Evolutionary conservation across 2,888 invertebrate species (phyloP).

Genomic region (Andrena dorsata): DNA sequence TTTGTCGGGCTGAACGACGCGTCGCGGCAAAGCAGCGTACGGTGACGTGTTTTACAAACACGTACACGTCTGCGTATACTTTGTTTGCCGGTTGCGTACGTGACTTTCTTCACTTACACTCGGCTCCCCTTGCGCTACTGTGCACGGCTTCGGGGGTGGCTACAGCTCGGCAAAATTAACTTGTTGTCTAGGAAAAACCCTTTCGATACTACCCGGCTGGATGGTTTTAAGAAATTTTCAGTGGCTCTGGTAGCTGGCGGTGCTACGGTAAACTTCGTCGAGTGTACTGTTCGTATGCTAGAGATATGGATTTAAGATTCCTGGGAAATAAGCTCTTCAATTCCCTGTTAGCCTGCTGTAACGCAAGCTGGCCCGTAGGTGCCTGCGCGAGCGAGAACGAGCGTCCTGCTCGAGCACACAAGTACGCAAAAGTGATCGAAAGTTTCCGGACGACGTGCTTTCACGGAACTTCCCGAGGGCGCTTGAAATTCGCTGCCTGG

Average conservation of each 20-base stretch:
- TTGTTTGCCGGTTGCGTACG: conserved; percentile 17
- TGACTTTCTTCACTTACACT: neutral
- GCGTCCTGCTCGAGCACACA: neutral
- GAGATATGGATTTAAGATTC: too few relatives aligned
- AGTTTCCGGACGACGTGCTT: conserved; percentile 16
- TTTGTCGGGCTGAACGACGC: conserved; percentile 39
- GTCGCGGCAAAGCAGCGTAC: conserved; percentile 17
- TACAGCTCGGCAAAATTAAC: too few relatives aligned
- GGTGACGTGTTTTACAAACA: conserved; percentile 34
- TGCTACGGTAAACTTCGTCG: too few relatives aligned
- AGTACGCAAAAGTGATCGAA: conserved; percentile 13
- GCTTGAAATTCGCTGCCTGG: conserved; percentile 22
- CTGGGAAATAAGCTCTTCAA: conserved; percentile 1
- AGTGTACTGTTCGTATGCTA: too few relatives aligned
- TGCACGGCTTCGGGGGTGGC: neutral
- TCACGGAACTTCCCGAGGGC: conserved; percentile 13
- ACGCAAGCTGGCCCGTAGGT: neutral
- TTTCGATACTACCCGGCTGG: neutral
- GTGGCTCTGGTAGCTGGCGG: too few relatives aligned
- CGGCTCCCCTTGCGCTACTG: neutral
- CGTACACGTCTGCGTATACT: neutral
- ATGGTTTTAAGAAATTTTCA: neutral
- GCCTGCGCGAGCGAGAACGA: neutral
- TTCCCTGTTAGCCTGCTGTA: neutral
- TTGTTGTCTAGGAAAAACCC: too few relatives aligned